Evolutionary conservation across 2,888 invertebrate genomes (phyloP), one percentile per base, ranked within the genome.

Genomic region (Pyrocoelia pectoralis): DNA sequence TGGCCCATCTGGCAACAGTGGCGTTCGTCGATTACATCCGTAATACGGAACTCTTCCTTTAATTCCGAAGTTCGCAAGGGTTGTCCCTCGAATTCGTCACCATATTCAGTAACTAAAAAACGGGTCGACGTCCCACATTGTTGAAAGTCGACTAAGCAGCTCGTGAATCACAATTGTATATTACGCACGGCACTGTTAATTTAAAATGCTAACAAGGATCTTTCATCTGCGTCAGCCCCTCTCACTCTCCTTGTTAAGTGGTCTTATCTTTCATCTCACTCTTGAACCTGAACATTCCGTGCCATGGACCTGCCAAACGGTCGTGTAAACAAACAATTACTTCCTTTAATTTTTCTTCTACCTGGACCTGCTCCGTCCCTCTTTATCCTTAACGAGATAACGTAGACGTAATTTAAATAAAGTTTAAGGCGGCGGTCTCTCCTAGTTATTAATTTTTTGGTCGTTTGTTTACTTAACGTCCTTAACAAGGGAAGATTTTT

Each of bases 151-250:
- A 24, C 3, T 24, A 24, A 5, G 3, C 6, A 6, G 24, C 24
- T 3, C 24, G 24, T 6, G 6, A 24, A 5, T 24, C 6, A 24
- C 3, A 24, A 24, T 24, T 24, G 10, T 10, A 33, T 2, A 10
- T 8, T 33, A 10, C 43, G 43, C 43, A 2, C 78, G 76, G 72
- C 76, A 71, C 74, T 79, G 79, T 52, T 66, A 61, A 58, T 67
- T 70, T 74, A 75, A 77, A 74, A 77, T 76, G 75, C 77, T 79
- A 79, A 79, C 79, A 74, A 79, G 79, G 3, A 70, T 74, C 66
- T 69, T 73, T 73, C 68, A 56, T 74, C 70, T 67, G 72, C 68
- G 68, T 74, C 72, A 65, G 68, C 55, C 68, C 12, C 8, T 14
- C 18, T 71, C 28, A 63, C 66, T 68, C 64, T 75, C 76, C 65